A percentile compares a stretch with the other conserved stretches of the same genome.
These are phyloP conservation scores for Onchidella celtica DNA, from an alignment of 2,888 invertebrate genomes.

Conservation along the genomic window DNA sequence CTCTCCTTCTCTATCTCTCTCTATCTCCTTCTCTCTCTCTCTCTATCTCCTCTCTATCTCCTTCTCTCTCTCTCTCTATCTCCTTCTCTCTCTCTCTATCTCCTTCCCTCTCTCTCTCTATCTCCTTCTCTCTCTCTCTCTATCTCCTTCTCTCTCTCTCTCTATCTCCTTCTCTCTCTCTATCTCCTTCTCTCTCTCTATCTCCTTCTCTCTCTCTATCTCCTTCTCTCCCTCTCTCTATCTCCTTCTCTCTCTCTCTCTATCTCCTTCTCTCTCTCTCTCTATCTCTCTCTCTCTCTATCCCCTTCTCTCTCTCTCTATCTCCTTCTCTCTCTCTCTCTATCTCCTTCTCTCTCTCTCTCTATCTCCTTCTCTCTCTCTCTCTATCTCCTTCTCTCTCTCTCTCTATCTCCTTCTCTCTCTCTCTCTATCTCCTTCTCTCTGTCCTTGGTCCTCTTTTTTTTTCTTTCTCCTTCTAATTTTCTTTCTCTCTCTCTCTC, in stretches of 20 bases:
- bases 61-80: constrained; percentile 49
- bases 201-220: constrained; percentile 1
- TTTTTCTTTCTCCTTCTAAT: not conserved
- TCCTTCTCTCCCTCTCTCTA: not conserved
- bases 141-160: too few species aligned
- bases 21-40: not conserved
- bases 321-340: constrained; percentile 49
- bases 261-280: not conserved
- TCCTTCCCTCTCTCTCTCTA: constrained; percentile 30
- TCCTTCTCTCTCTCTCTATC: constrained; percentile 34
- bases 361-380: constrained; percentile 31
- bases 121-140: constrained; percentile 21
- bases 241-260: not conserved
- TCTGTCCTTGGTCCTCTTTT: not conserved
- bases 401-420: not conserved
- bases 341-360: constrained; percentile 35
- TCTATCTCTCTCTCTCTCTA: not conserved
- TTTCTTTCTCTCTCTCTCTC: not conserved
- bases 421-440: constrained; percentile 3
- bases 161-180: too few species aligned
- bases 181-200: not conserved
- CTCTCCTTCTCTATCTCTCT: not conserved
- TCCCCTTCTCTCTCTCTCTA: constrained; percentile 13
- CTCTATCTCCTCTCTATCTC: not conserved
- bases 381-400: constrained; percentile 17